Evolutionary conservation across 2,888 invertebrate species (phyloP), one percentile per base, ranked within the genome.

Genomic region (Hypolimnas misippus): DNA sequence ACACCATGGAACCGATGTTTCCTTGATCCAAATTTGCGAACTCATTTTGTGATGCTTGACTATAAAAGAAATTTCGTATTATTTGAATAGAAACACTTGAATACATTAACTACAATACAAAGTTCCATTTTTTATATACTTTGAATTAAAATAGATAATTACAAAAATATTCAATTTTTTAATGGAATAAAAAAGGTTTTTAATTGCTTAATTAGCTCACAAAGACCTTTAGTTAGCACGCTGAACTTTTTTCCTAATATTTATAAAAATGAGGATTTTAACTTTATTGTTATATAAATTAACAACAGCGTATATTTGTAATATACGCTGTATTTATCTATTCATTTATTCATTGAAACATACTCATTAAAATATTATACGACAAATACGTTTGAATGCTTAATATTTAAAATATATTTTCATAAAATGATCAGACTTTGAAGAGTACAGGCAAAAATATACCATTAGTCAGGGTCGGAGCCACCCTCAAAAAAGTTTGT

Each of bases 1-100:
- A 95, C 94, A 90, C 89, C 89, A 90, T 89, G 89, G 89, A 86
- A 89, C 89, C 88, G 79, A 58, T 61, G 29, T 12, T 0, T 0
- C 12, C 0, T 0, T 0, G 0, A 0, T 14, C 38, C 38, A 66
- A 63, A 55, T 61, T 57, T 35, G 50, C 33, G 19, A 14, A 50
- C 14, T 35, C 14, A 52, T 57, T 52, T 38, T n/a, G 35, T 40
- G 19, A 31, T 25, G 7, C 16, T 6, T 29, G 49, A 12, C 8
- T 46, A n/a, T 46, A 17, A 2, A 10, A 4, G 10, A 10, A 3
- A 3, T 44, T 44, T 10, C 19, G 10, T 3, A 12, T 12, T 7
- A 10, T 3, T 46, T 4, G 10, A 1, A 5, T n/a, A n/a, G 2
- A 25, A 46, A 46, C 21, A 46, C 2, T 25, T 21, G 46, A 46